Evolutionary conservation across 2,113 vertebrate genomes (phyloP).

Genomic region (Herpailurus yagouaroundi): DNA sequence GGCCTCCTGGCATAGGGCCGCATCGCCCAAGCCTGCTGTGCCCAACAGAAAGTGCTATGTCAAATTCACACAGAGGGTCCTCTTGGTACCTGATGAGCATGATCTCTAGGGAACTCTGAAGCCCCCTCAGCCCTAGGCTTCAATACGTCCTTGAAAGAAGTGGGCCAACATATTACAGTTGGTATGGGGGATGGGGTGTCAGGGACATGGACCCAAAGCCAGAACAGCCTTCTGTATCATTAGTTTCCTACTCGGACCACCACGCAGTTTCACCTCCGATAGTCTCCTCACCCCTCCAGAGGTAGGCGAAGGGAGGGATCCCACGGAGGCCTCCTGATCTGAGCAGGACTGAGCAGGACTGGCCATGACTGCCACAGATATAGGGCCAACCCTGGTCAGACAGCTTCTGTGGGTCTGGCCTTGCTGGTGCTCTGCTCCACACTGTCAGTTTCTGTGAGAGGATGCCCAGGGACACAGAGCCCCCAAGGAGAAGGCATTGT

Average conservation of each 20-base stretch:
- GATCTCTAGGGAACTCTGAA: background rate
- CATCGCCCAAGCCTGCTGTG: background rate
- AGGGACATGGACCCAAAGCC: background rate
- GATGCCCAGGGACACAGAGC: background rate
- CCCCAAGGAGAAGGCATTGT: conserved; percentile 8
- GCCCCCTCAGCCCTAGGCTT: background rate
- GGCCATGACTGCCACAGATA: background rate
- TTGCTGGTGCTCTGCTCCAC: background rate
- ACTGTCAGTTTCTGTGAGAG: conserved; percentile 11
- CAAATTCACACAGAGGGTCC: background rate
- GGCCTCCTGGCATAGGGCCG: background rate
- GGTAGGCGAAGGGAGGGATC: background rate
- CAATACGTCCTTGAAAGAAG: background rate
- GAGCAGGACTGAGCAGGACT: background rate
- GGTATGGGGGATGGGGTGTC: no score
- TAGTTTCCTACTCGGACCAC: background rate
- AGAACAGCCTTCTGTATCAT: background rate
- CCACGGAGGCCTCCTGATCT: background rate
- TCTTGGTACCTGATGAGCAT: background rate
- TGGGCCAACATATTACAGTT: background rate
- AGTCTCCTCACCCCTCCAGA: background rate
- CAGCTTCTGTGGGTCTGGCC: background rate
- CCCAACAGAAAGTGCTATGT: background rate
- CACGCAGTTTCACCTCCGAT: background rate
- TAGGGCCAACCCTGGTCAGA: background rate